phyloP scores from a whole-genome alignment of 92 coral and sea anemone species.

The Porites cylindrica region DNA sequence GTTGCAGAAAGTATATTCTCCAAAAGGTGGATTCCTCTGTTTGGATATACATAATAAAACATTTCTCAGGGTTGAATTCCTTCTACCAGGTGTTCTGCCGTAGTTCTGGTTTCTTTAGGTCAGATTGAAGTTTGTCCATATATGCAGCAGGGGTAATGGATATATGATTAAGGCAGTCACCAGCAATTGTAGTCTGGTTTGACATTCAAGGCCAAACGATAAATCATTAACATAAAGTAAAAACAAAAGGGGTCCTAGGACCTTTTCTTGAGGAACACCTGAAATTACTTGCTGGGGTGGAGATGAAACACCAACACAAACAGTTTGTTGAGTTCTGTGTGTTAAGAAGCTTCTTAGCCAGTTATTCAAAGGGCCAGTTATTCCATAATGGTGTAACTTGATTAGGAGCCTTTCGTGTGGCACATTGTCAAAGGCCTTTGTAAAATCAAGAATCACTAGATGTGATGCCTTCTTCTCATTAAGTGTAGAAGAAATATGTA shows the following conservation, averaged over 20 bases:
- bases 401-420: slow-evolving; percentile 26
- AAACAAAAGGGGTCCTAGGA: slow-evolving; percentile 8
- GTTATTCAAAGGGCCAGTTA: neutral
- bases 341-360: slow-evolving; percentile 27
- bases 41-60: too few relatives aligned
- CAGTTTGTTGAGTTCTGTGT: slow-evolving; percentile 26
- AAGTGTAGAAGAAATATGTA: slow-evolving; percentile 17
- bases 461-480: slow-evolving; percentile 16
- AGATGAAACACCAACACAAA: slow-evolving; percentile 24
- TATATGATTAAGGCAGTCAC: too few relatives aligned
- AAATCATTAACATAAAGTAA: too few relatives aligned
- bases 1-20: too few relatives aligned
- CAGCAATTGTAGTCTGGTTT: too few relatives aligned
- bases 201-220: too few relatives aligned
- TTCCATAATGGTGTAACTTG: slow-evolving; percentile 27
- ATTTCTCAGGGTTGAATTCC: too few relatives aligned
- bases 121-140: too few relatives aligned
- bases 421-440: slow-evolving; percentile 41
- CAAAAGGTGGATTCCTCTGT: too few relatives aligned
- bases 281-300: slow-evolving; percentile 15
- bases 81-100: too few relatives aligned
- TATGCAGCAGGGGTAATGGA: too few relatives aligned
- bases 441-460: slow-evolving; percentile 16
- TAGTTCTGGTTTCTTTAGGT: too few relatives aligned
- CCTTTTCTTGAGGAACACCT: slow-evolving; percentile 30